Base-by-base conservation (phyloP, 2,113 vertebrate genomes). In the Nothobranchius kuhntae region DNA sequence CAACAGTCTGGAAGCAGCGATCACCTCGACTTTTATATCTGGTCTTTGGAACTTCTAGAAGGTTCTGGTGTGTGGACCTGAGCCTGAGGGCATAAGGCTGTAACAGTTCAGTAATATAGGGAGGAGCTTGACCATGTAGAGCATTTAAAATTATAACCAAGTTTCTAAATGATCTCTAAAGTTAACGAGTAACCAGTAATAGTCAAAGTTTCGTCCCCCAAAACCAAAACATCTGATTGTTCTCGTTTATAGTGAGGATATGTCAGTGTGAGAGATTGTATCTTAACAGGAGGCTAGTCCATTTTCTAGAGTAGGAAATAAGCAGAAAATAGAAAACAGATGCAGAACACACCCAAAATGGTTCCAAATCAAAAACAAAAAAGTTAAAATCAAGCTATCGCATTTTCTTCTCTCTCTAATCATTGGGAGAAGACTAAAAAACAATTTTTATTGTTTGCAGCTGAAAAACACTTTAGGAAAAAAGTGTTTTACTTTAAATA, bases 281-380 rank as follows among this genome's bases (percentile, higher is more conserved):
- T 53, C 55, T 57, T 30, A 30, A n/a, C n/a, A n/a, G 65, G 35
- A 76, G 59, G 53, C 62, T 65, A 69, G 82, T 76, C 48, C 62
- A 2, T 58, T 13, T 68, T 60, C 40, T 42, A 40, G 38, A 40
- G 38, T 40, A 45, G 44, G 13, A 45, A 45, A 45, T 12, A 42
- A 78, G 42, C 53, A 60, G 56, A 80, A 80, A 91, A 86, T 66
- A 50, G 57, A 36, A 77, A 61, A 57, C 50, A 65, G 65, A 65
- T 62, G 52, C 14, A 44, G 66, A 38, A 69, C 38, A 48, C 46
- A 75, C 61, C 21, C 45, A 51, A 85, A 85, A 70, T 35, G 59
- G 61, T 62, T 2, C 3, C n/a, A 65, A 61, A 46, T 81, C 21
- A 50, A 11, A 69, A 35, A 65, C 9, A 40, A 7, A 2, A 65